Evolutionary conservation across 2,797 vertebrate species (phyloP).

Genomic region (Lithobates sylvaticus): DNA sequence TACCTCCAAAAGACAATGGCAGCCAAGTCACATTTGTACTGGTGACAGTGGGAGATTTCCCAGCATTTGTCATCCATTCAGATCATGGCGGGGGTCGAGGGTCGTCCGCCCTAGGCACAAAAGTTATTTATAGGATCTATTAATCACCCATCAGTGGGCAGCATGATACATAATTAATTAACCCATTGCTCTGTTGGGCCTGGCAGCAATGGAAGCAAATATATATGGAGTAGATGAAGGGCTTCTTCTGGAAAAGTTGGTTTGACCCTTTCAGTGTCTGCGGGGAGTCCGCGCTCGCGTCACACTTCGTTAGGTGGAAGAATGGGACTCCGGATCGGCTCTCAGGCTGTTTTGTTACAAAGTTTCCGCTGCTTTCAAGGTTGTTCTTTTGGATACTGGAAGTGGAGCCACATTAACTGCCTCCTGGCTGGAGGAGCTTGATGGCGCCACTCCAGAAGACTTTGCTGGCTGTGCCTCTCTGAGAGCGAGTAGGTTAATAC

Average conservation of each 20-base stretch:
- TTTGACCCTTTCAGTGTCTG: constrained; percentile 35
- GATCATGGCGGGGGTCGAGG: constrained; percentile 6
- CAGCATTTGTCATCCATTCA: constrained; percentile 56
- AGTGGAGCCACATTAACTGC: constrained; percentile 17
- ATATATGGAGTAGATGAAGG: background rate
- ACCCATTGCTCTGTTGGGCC: constrained; percentile 27
- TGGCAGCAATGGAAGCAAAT: background rate
- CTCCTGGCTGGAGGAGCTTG: background rate
- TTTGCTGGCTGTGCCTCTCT: no score
- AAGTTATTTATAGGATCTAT: constrained; percentile 43
- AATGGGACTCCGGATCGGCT: constrained; percentile 46
- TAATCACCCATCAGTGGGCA: constrained; percentile 37
- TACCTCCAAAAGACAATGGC: background rate
- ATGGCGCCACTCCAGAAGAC: no score
- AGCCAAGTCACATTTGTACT: background rate
- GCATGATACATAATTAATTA: constrained; percentile 48
- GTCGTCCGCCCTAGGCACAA: constrained; percentile 18
- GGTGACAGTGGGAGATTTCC: constrained; percentile 33
- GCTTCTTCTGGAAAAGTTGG: background rate
- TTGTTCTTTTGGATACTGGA: constrained; percentile 31
- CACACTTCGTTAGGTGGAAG: constrained; percentile 57
- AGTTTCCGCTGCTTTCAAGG: constrained; percentile 56
- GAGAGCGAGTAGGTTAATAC: constrained; percentile 19
- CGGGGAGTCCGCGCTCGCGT: constrained; percentile 45
- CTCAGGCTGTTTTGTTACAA: constrained; percentile 48